These are phyloP conservation scores for Serripes groenlandicus DNA, from an alignment of 2,888 invertebrate genomes.

Conservation along the genomic window DNA sequence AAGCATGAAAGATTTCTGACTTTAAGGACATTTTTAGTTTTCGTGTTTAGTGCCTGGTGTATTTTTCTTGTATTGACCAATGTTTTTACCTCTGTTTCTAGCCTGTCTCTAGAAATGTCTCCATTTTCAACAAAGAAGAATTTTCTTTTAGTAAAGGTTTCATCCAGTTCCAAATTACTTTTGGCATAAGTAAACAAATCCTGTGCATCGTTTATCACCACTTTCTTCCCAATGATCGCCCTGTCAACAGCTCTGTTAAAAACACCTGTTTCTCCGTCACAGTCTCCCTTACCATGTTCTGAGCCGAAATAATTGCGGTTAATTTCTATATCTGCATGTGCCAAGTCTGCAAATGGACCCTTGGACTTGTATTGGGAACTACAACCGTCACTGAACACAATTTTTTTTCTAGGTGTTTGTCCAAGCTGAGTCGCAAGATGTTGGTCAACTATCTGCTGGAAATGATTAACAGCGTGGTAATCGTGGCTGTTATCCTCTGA, in stretches of 20 bases:
- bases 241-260: conserved; percentile 24
- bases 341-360: conserved; percentile 40
- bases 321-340: not conserved
- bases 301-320: conserved; percentile 41
- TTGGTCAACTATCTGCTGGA: conserved; percentile 21
- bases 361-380: conserved; percentile 42
- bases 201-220: conserved; percentile 34
- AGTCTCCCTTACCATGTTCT: conserved; percentile 39
- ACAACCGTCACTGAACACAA: conserved; percentile 43
- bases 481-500: conserved; percentile 53
- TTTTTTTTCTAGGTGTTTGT: conserved; percentile 7
- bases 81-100: conserved; percentile 24
- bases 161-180: conserved; percentile 30
- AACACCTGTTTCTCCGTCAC: conserved; percentile 29
- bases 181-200: conserved; percentile 35
- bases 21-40: conserved; percentile 12
- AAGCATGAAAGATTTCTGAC: conserved; percentile 41
- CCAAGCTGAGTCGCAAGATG: conserved; percentile 19
- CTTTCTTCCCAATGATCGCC: conserved; percentile 35
- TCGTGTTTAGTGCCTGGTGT: conserved; percentile 28
- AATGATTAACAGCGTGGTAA: conserved; percentile 42
- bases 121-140: conserved; percentile 35
- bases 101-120: conserved; percentile 38
- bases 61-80: conserved; percentile 35
- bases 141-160: conserved; percentile 29